Percentiles rank a stretch among this genome's conserved stretches.
These are phyloP conservation scores for Danio tinwini DNA, from an alignment of 2,797 vertebrate genomes.

Conservation along the genomic window DNA sequence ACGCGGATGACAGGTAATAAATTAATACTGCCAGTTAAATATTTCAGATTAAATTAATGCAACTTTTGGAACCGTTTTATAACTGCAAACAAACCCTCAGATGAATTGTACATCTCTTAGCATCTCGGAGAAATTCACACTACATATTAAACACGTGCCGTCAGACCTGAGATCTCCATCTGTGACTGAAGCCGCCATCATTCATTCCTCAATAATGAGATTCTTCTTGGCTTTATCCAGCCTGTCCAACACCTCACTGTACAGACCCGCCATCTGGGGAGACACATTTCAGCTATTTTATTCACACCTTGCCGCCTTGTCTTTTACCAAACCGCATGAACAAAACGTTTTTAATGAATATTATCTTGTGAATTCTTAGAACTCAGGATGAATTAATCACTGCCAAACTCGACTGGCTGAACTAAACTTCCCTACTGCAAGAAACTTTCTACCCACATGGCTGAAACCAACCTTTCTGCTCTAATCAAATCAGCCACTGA, in stretches of 20 bases:
- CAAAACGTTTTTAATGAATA: constrained; percentile 10
- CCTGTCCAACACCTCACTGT: constrained; percentile 84
- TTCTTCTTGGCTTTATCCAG: constrained; percentile 79
- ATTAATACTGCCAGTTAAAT: constrained; percentile 9
- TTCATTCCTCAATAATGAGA: constrained; percentile 73
- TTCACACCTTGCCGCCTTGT: constrained; percentile 6
- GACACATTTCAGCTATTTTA: constrained; percentile 42
- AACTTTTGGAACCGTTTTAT: constrained; percentile 4
- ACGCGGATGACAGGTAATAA: constrained; percentile 22
- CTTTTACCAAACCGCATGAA: constrained; percentile 15
- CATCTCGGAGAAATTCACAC: constrained; percentile 30
- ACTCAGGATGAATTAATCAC: background rate
- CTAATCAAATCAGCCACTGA: constrained; percentile 4
- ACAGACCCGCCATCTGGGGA: constrained; percentile 85
- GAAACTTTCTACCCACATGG: background rate
- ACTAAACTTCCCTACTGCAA: background rate
- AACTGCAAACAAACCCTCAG: background rate
- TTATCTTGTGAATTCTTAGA: constrained; percentile 11
- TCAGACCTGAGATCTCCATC: constrained; percentile 41
- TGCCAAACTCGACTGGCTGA: background rate
- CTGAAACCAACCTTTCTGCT: background rate
- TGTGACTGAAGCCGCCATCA: constrained; percentile 50
- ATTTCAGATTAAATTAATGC: constrained; percentile 29
- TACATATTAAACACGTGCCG: constrained; percentile 39
- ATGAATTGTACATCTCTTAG: constrained; percentile 6